Percentiles rank a stretch among this genome's conserved stretches.
phyloP scores from a whole-genome alignment of 1,140 invertebrate genomes.

The Drosophila biarmipes region DNA sequence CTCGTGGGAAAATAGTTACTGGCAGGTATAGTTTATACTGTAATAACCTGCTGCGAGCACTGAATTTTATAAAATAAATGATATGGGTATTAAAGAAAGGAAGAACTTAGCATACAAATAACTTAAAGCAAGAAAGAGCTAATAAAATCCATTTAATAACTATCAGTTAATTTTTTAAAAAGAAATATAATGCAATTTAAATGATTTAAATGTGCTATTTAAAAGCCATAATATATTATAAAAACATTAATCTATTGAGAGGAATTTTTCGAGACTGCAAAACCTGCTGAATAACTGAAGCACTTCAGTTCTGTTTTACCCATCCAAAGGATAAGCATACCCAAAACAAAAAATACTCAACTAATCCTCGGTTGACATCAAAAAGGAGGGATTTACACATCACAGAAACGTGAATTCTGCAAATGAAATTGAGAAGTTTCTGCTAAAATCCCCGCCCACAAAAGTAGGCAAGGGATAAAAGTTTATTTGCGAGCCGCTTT shows the following conservation, averaged over 20 bases:
- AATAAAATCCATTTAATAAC: too few species aligned
- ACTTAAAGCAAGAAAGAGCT: too few species aligned
- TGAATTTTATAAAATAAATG: too few species aligned
- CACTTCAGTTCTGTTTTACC: background rate
- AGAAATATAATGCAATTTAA: too few species aligned
- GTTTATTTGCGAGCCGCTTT: conserved; percentile 36
- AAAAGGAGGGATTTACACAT: conserved; percentile 28
- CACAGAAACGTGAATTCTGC: conserved; percentile 23
- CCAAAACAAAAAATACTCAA: conserved; percentile 13
- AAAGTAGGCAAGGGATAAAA: conserved; percentile 27
- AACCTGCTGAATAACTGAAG: background rate
- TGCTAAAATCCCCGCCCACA: conserved; percentile 2
- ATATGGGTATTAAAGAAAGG: background rate
- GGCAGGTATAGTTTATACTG: background rate
- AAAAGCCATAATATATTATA: too few species aligned
- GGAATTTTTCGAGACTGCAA: background rate
- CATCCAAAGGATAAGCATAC: conserved; percentile 1
- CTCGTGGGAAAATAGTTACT: conserved; percentile 5
- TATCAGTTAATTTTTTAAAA: too few species aligned
- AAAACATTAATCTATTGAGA: too few species aligned
- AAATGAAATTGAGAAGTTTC: conserved; percentile 35
- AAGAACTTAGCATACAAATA: too few species aligned
- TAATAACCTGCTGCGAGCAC: too few species aligned
- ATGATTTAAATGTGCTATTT: too few species aligned
- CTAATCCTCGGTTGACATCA: conserved; percentile 35